These are phyloP conservation scores for Aphelenchoides besseyi DNA, from an alignment of 1,140 invertebrate species.

Conservation along the genomic window DNA sequence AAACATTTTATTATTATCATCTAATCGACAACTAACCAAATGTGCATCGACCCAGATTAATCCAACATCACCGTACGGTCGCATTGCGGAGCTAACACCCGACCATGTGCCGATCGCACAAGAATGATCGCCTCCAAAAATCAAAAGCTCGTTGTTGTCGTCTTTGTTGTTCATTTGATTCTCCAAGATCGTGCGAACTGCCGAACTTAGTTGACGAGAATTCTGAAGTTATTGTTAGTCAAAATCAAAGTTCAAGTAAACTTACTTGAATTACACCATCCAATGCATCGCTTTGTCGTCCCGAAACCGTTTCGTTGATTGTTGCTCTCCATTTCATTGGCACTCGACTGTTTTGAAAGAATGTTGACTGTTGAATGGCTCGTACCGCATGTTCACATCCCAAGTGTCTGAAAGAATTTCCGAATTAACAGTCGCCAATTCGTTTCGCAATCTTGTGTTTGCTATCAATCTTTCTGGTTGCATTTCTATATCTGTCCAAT, in stretches of 20 bases:
- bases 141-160: constrained; percentile 41
- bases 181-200: constrained; percentile 29
- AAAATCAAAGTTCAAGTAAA: not conserved
- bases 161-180: constrained; percentile 8
- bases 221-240: constrained; percentile 32
- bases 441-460: not conserved
- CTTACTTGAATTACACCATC: constrained; percentile 48
- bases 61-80: constrained; percentile 49
- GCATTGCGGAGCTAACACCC: constrained; percentile 40
- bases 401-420: constrained; percentile 46
- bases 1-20: constrained; percentile 15
- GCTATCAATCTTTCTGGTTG: no score
- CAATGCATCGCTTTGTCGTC: constrained; percentile 38
- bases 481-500: not conserved
- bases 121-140: constrained; percentile 53
- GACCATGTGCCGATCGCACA: constrained; percentile 57
- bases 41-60: constrained; percentile 57
- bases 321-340: constrained; percentile 45
- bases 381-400: constrained; percentile 48
- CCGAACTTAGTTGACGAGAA: constrained; percentile 27
- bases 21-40: constrained; percentile 35
- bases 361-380: constrained; percentile 36
- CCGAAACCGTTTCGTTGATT: constrained; percentile 46
- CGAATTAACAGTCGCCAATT: no score
- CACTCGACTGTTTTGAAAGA: constrained; percentile 29